Evolutionary conservation across 2,888 invertebrate genomes (phyloP).

Genomic region (Pachliopta kotzebuea): DNA sequence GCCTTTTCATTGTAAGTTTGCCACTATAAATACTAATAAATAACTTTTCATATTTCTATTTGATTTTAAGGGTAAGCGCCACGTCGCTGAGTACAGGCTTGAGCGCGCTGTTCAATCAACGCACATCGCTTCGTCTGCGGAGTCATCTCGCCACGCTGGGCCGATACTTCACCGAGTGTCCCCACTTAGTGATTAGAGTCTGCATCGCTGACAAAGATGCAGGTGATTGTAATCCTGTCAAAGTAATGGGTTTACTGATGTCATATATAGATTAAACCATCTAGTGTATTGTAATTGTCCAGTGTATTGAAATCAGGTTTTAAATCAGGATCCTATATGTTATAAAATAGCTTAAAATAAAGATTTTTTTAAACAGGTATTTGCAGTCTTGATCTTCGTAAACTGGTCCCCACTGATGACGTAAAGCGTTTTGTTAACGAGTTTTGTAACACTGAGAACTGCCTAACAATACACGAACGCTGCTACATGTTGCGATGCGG

Average conservation of each 20-base stretch:
- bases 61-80: constrained; percentile 44
- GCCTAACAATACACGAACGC: constrained; percentile 66
- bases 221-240: background rate
- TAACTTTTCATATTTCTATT: too few relatives aligned
- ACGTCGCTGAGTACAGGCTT: constrained; percentile 30
- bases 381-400: constrained; percentile 75
- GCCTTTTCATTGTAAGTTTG: too few relatives aligned
- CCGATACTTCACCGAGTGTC: constrained; percentile 70
- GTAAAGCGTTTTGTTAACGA: constrained; percentile 54
- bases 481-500: constrained; percentile 61
- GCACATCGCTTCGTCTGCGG: constrained; percentile 71
- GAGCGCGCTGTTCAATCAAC: constrained; percentile 65
- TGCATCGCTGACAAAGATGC: constrained; percentile 53
- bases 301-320: too few relatives aligned
- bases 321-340: too few relatives aligned
- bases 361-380: constrained; percentile 48
- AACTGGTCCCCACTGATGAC: constrained; percentile 68
- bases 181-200: constrained; percentile 66
- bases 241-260: too few relatives aligned
- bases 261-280: too few relatives aligned
- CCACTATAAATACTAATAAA: too few relatives aligned
- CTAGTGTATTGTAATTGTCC: too few relatives aligned
- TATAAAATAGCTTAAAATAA: too few relatives aligned
- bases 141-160: constrained; percentile 59
- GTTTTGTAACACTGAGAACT: constrained; percentile 55